phyloP scores from a whole-genome alignment of 2,888 invertebrate genomes.

The Lamellibrachia columna region DNA sequence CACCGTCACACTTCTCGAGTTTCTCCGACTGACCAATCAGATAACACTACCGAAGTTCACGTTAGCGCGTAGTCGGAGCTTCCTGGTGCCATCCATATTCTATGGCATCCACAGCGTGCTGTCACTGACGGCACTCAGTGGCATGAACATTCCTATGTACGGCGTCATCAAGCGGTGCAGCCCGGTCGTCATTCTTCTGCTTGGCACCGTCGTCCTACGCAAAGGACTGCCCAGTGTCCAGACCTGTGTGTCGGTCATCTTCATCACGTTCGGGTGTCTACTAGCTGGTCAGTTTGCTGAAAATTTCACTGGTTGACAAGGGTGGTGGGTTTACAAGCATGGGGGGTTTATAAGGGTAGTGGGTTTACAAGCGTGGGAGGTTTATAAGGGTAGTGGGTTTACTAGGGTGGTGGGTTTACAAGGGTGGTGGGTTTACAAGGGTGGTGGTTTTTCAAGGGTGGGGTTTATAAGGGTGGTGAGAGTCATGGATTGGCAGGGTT shows the following conservation, averaged over 20 bases:
- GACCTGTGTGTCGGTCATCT: constrained; percentile 58
- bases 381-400: no score
- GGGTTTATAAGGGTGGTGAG: no score
- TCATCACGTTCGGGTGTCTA: constrained; percentile 66
- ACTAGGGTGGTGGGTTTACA: no score
- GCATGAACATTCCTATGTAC: constrained; percentile 70
- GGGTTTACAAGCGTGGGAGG: no score
- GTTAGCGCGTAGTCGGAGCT: constrained; percentile 63
- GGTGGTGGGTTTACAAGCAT: no score
- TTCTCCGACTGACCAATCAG: constrained; percentile 51
- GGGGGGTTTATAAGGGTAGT: no score
- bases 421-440: no score
- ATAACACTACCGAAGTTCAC: constrained; percentile 63
- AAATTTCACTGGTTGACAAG: background rate
- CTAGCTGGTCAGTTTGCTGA: constrained; percentile 62
- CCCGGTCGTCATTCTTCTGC: constrained; percentile 65
- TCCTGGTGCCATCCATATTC: constrained; percentile 67
- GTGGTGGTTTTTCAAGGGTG: no score
- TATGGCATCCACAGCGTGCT: constrained; percentile 68
- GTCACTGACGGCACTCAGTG: constrained; percentile 68
- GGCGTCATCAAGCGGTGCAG: constrained; percentile 69
- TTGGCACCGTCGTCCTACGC: constrained; percentile 62
- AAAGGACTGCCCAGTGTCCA: constrained; percentile 58
- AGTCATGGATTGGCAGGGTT: no score
- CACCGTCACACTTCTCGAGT: constrained; percentile 64